Evolutionary conservation across 2,888 invertebrate species (phyloP).

Genomic region (Lasioglossum calceatum): DNA sequence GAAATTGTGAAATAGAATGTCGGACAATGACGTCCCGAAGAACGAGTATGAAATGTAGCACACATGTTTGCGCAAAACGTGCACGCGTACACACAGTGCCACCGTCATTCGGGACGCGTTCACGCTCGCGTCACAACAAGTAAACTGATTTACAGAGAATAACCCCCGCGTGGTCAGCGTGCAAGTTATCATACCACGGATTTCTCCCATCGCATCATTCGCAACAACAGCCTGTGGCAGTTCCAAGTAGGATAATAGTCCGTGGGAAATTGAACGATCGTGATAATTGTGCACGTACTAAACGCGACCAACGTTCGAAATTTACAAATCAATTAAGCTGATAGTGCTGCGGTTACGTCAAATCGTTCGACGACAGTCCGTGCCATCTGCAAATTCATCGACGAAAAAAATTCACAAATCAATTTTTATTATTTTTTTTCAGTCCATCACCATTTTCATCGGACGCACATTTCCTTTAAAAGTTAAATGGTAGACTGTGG

Average conservation of each 20-base stretch:
- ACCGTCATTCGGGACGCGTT: constrained; percentile 5
- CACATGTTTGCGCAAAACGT: not conserved
- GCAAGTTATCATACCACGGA: constrained; percentile 17
- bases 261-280: constrained; percentile 35
- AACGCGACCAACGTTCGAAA: constrained; percentile 10
- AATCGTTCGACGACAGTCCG: not conserved
- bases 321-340: constrained; percentile 26
- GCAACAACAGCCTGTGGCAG: constrained; percentile 39
- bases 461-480: not conserved
- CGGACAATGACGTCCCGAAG: not conserved
- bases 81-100: not conserved
- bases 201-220: constrained; percentile 46
- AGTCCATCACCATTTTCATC: not conserved
- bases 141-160: constrained; percentile 39
- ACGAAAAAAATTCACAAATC: not conserved
- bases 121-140: constrained; percentile 30
- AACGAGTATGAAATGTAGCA: not conserved
- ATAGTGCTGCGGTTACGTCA: not conserved
- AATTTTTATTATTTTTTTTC: not conserved
- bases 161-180: constrained; percentile 28
- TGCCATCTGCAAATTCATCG: not conserved
- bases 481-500: not conserved
- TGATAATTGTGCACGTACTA: constrained; percentile 37
- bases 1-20: not conserved
- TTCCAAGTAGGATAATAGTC: constrained; percentile 46